Percentiles rank a stretch among this genome's conserved stretches.
phyloP scores from a whole-genome alignment of 2,113 vertebrate genomes.

The Lonchura striata region DNA sequence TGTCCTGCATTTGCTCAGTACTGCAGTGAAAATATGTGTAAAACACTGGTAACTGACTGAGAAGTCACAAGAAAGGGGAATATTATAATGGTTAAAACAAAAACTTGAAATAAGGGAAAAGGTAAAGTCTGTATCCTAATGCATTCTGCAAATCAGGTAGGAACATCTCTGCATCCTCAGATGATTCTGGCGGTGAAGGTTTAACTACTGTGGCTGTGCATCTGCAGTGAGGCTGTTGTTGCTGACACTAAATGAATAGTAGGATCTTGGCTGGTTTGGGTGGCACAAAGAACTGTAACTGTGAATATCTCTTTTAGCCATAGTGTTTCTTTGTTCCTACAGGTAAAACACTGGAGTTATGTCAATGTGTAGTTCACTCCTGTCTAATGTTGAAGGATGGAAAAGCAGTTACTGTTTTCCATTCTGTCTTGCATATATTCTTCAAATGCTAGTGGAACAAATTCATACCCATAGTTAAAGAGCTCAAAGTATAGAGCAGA shows the following conservation, averaged over 20 bases:
- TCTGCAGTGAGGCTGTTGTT: slow-evolving; percentile 30
- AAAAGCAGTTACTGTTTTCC: slow-evolving; percentile 33
- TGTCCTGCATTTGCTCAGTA: slow-evolving; percentile 42
- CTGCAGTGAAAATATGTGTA: slow-evolving; percentile 38
- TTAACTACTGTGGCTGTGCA: not conserved
- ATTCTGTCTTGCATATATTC: slow-evolving; percentile 32
- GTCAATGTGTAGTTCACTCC: slow-evolving; percentile 43
- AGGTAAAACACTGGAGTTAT: slow-evolving; percentile 76
- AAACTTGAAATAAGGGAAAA: slow-evolving; percentile 3
- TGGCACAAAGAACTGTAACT: slow-evolving; percentile 62
- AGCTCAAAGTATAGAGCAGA: not conserved
- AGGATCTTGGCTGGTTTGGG: slow-evolving; percentile 14
- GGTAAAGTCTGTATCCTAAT: not conserved
- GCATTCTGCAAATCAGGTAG: not conserved
- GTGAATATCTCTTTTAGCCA: slow-evolving; percentile 70
- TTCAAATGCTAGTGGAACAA: slow-evolving; percentile 47
- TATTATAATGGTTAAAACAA: slow-evolving; percentile 31
- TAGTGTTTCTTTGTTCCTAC: slow-evolving; percentile 51
- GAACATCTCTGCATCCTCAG: not conserved
- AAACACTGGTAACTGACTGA: slow-evolving; percentile 56
- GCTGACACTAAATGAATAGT: not conserved
- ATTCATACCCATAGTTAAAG: slow-evolving; percentile 12
- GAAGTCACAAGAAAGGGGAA: slow-evolving; percentile 50
- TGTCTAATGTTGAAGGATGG: slow-evolving; percentile 39
- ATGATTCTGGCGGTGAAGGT: slow-evolving; percentile 4